These are phyloP conservation scores for Chaetogeoica ovagalla DNA, from an alignment of 2,888 invertebrate genomes.

Conservation along the genomic window DNA sequence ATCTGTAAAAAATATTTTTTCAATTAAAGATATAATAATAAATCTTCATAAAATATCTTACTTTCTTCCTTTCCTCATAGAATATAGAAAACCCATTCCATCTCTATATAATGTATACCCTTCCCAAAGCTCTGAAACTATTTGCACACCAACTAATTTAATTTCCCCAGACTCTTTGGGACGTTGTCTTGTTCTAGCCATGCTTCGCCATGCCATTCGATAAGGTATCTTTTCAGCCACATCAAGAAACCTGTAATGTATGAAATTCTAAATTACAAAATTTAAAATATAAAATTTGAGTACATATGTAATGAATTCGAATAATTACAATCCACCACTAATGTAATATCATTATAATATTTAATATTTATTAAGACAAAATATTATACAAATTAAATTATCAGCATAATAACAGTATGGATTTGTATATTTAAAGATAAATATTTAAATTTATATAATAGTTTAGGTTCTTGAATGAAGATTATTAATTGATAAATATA, in stretches of 20 bases:
- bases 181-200: constrained; percentile 43
- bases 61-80: constrained; percentile 49
- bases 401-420: too few relatives aligned
- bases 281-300: background rate
- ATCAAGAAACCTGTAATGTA: constrained; percentile 32
- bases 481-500: background rate
- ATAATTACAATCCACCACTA: background rate
- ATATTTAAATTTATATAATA: too few relatives aligned
- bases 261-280: background rate
- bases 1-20: constrained; percentile 21
- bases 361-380: too few relatives aligned
- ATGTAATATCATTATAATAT: background rate
- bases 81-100: constrained; percentile 45
- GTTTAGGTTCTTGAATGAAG: too few relatives aligned
- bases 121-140: constrained; percentile 41
- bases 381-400: too few relatives aligned
- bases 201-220: constrained; percentile 48
- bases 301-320: background rate
- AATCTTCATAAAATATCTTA: constrained; percentile 3
- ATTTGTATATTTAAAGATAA: too few relatives aligned
- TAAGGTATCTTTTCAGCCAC: constrained; percentile 48
- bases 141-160: constrained; percentile 23
- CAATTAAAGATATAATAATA: background rate
- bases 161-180: constrained; percentile 35
- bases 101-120: constrained; percentile 44